Evolutionary conservation across 2,113 vertebrate genomes (phyloP).

Genomic region (Bostrychus sinensis): DNA sequence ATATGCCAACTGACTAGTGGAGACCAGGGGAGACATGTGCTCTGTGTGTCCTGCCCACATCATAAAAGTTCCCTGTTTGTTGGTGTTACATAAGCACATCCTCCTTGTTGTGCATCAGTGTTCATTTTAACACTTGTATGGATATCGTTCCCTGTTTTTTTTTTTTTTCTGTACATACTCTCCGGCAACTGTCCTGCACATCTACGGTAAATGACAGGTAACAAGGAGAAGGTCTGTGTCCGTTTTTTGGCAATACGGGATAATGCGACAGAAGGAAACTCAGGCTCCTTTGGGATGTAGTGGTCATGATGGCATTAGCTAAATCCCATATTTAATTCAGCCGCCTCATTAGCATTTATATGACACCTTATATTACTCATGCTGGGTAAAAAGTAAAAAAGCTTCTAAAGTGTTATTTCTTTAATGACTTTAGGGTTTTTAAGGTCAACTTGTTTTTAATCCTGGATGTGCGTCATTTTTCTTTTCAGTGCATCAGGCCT

Average conservation of each 20-base stretch:
- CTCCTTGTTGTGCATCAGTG: not conserved
- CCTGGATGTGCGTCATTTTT: not conserved
- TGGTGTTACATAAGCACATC: constrained; percentile 41
- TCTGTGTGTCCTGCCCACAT: constrained; percentile 26
- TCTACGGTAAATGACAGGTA: constrained; percentile 10
- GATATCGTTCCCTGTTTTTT: too few species aligned
- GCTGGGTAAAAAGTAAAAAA: too few species aligned
- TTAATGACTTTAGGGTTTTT: not conserved
- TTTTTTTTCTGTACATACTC: constrained; percentile 15
- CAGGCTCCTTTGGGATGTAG: not conserved
- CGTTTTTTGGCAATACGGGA: not conserved
- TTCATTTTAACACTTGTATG: not conserved
- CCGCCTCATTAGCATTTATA: constrained; percentile 6
- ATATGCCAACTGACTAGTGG: not conserved
- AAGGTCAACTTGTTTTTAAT: not conserved
- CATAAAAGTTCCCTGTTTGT: constrained; percentile 32
- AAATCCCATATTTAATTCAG: not conserved
- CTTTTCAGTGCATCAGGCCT: not conserved
- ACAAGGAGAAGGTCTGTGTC: constrained; percentile 18
- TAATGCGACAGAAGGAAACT: not conserved
- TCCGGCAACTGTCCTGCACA: not conserved
- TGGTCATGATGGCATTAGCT: not conserved
- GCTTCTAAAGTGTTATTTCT: constrained; percentile 3
- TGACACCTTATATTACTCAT: not conserved
- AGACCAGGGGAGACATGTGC: not conserved